Evolutionary conservation across 2,888 invertebrate genomes (phyloP).

Genomic region (Nebria salina): DNA sequence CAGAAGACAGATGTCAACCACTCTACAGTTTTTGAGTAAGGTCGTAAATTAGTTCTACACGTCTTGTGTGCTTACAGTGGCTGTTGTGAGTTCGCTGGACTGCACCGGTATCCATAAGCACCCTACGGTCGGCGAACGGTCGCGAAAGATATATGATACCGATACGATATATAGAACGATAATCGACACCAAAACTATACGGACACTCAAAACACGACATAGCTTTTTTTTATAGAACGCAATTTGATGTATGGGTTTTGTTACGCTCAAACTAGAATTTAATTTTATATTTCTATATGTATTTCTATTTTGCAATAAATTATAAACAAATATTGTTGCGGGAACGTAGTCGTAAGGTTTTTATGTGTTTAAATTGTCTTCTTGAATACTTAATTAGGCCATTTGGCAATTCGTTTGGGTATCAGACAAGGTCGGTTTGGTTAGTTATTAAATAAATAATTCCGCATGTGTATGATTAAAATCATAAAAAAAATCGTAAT

Average conservation of each 20-base stretch:
- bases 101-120: background rate
- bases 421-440: too few species aligned
- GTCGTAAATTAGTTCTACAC: background rate
- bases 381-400: too few species aligned
- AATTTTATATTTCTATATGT: background rate
- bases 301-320: too few species aligned
- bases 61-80: background rate
- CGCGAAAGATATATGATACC: background rate
- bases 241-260: background rate
- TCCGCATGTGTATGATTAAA: too few species aligned
- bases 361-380: too few species aligned
- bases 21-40: background rate
- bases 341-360: too few species aligned
- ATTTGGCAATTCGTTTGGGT: too few species aligned
- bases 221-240: background rate
- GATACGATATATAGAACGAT: background rate
- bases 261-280: background rate
- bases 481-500: too few species aligned
- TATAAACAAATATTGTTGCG: too few species aligned
- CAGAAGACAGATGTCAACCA: background rate
- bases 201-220: background rate
- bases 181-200: background rate
- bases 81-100: constrained; percentile 1
- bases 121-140: background rate
- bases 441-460: too few species aligned